phyloP scores from a whole-genome alignment of 2,888 invertebrate genomes.

The Orchesellides sinensis region DNA sequence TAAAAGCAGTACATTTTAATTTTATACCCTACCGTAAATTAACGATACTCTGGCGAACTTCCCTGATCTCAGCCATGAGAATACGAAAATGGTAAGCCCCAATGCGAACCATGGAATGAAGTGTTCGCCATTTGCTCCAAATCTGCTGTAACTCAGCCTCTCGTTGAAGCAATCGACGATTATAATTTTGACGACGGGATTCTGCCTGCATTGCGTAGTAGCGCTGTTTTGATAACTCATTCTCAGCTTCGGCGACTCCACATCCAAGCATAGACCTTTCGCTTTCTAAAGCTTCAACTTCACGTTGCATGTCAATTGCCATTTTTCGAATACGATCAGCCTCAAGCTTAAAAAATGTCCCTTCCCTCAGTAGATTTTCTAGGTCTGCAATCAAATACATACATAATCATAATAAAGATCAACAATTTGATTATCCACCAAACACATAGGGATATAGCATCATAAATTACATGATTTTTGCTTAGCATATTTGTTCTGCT shows the following conservation, averaged over 20 bases:
- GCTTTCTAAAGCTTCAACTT: conserved; percentile 68
- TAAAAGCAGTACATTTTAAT: neutral
- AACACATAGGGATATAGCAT: neutral
- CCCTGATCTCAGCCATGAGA: conserved; percentile 66
- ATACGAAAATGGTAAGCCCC: conserved; percentile 71
- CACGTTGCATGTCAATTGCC: conserved; percentile 67
- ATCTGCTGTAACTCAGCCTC: conserved; percentile 62
- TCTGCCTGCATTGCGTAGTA: conserved; percentile 67
- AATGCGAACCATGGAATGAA: conserved; percentile 71
- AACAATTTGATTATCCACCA: neutral
- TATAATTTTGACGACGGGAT: conserved; percentile 56
- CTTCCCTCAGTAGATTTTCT: conserved; percentile 58
- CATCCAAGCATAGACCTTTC: conserved; percentile 68
- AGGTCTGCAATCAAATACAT: conserved; percentile 1
- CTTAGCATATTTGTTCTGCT: conserved; percentile 49
- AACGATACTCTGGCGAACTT: conserved; percentile 57
- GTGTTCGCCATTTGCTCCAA: conserved; percentile 68
- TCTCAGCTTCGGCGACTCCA: conserved; percentile 68
- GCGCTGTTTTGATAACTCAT: conserved; percentile 66
- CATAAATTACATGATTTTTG: conserved; percentile 51
- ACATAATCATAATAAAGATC: neutral
- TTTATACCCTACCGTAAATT: conserved; percentile 32
- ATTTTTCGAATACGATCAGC: conserved; percentile 65
- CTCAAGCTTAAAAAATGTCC: conserved; percentile 66
- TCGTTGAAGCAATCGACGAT: conserved; percentile 34